Percentiles rank a stretch among this genome's conserved stretches.
These are phyloP conservation scores for Huso huso DNA, from an alignment of 2,797 vertebrate species.

Conservation along the genomic window DNA sequence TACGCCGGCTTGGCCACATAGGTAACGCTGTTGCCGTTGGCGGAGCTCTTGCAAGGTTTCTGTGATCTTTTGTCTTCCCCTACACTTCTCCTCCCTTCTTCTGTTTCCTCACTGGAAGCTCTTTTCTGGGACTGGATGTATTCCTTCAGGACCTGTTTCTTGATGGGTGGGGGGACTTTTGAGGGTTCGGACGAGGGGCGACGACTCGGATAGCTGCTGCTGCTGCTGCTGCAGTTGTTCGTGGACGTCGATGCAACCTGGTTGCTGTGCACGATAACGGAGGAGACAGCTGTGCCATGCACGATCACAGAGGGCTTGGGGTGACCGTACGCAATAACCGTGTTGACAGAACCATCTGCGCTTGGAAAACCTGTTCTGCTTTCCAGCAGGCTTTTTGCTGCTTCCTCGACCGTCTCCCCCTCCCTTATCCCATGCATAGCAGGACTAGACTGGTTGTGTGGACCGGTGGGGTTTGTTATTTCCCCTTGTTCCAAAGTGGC, in stretches of 20 bases:
- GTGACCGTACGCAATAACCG: conserved; percentile 79
- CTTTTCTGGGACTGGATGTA: conserved; percentile 39
- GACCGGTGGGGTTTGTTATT: conserved; percentile 28
- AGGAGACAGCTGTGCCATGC: conserved; percentile 61
- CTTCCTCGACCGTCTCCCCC: conserved; percentile 32
- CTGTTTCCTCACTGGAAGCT: conserved; percentile 36
- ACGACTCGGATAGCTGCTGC: conserved; percentile 37
- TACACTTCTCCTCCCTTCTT: conserved; percentile 40
- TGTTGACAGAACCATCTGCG: conserved; percentile 52
- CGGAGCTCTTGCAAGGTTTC: conserved; percentile 50
- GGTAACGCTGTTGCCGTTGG: conserved; percentile 59
- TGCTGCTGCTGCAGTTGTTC: conserved; percentile 24
- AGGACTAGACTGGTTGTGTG: conserved; percentile 30
- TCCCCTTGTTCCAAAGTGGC: conserved; percentile 40
- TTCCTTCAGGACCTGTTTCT: conserved; percentile 51
- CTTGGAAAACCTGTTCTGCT: conserved; percentile 33
- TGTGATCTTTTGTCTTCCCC: conserved; percentile 42
- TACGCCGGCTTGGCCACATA: conserved; percentile 61
- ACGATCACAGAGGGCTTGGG: conserved; percentile 81
- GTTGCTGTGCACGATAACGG: conserved; percentile 66
- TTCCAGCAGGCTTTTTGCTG: conserved; percentile 29
- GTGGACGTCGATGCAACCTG: conserved; percentile 63
- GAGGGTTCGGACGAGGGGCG: conserved; percentile 41
- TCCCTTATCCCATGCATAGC: conserved; percentile 36
- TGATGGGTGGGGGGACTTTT: conserved; percentile 43